A percentile compares a stretch with the other conserved stretches of the same genome.
These are phyloP conservation scores for Saccostrea glomerata DNA, from an alignment of 1,140 invertebrate genomes.

Conservation along the genomic window DNA sequence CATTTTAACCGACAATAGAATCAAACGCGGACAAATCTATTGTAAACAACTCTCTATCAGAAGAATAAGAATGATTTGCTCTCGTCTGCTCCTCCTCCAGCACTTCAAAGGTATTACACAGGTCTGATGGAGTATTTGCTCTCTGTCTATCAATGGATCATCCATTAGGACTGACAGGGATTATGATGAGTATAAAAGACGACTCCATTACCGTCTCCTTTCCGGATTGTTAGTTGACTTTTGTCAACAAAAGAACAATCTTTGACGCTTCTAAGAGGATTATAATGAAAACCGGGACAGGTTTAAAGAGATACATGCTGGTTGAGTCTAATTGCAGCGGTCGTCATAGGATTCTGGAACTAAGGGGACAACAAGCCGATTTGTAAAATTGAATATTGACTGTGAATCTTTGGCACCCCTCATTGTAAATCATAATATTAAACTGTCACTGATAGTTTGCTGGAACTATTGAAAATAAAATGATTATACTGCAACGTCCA, in stretches of 20 bases:
- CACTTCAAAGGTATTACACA: neutral
- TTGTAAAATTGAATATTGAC: neutral
- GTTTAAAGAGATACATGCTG: neutral
- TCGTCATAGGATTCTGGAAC: neutral
- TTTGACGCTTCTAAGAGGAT: conserved; percentile 23
- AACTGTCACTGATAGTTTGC: neutral
- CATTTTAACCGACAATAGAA: neutral
- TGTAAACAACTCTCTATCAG: conserved; percentile 14
- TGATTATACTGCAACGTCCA: too few species aligned
- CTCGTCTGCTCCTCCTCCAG: neutral
- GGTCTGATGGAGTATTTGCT: neutral
- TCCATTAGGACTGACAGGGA: conserved; percentile 5
- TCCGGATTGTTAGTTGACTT: conserved; percentile 33
- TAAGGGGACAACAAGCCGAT: conserved; percentile 4
- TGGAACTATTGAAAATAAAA: neutral
- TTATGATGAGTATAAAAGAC: conserved; percentile 1
- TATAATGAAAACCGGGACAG: neutral
- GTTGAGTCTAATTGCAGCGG: neutral
- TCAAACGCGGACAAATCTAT: conserved; percentile 16
- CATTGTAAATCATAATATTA: neutral
- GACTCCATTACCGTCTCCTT: conserved; percentile 27
- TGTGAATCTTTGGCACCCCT: neutral
- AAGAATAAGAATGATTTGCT: conserved; percentile 19
- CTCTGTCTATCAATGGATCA: neutral
- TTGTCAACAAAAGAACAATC: neutral